These are phyloP conservation scores for Spinibarbus caldwelli DNA, from an alignment of 2,797 vertebrate genomes.

Conservation along the genomic window DNA sequence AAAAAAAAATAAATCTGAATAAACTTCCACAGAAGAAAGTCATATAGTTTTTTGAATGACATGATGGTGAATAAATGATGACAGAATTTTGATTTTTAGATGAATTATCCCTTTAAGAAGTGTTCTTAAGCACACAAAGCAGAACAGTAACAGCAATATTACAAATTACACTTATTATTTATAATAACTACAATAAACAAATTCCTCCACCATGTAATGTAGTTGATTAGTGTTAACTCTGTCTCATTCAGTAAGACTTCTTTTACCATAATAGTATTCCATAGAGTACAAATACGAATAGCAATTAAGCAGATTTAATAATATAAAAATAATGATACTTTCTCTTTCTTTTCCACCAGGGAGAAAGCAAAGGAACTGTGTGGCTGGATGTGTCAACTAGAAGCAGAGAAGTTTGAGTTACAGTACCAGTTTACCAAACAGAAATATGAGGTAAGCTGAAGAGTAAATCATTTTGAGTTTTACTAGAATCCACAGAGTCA, in stretches of 20 bases:
- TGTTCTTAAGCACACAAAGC: not conserved
- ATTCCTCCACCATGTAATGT: not conserved
- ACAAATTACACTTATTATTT: not conserved
- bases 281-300: not conserved
- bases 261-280: not conserved
- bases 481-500: not conserved
- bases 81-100: not conserved
- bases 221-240: not conserved
- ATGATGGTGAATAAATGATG: not conserved
- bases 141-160: not conserved
- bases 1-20: not conserved
- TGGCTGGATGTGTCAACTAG: slow-evolving; percentile 87
- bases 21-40: not conserved
- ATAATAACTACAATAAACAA: not conserved
- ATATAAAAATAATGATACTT: not conserved
- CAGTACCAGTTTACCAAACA: slow-evolving; percentile 89
- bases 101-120: no score
- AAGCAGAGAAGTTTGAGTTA: slow-evolving; percentile 94
- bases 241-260: not conserved
- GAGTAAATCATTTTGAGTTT: slow-evolving; percentile 20
- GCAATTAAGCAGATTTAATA: not conserved
- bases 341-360: slow-evolving; percentile 69
- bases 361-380: slow-evolving; percentile 89
- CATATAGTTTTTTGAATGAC: not conserved
- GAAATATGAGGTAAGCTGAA: slow-evolving; percentile 90